Conservation (phyloP, 2,113 vertebrate species). For the Strix uralensis region DNA sequence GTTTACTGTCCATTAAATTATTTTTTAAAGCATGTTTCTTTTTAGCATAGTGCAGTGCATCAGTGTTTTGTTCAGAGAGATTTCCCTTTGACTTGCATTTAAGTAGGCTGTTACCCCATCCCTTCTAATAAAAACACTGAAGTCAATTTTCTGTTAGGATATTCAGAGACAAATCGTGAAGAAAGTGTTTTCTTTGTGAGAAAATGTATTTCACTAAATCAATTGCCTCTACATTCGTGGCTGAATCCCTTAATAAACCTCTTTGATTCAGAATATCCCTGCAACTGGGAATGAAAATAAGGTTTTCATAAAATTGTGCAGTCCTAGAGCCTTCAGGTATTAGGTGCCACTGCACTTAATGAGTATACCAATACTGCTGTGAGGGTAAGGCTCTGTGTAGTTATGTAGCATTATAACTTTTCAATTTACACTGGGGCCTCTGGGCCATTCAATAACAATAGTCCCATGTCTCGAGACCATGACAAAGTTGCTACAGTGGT, state of each 20-base stretch:
- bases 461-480: not conserved
- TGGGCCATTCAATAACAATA: not conserved
- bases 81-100: not conserved
- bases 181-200: not conserved
- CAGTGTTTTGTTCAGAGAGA: not conserved
- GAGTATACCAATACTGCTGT: not conserved
- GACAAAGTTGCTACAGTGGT: not conserved
- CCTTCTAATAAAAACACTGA: not conserved
- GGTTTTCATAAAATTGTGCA: not conserved
- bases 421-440: not conserved
- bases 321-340: not conserved
- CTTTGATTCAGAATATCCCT: not conserved
- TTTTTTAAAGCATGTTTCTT: not conserved
- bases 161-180: not conserved
- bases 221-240: not conserved
- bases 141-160: not conserved
- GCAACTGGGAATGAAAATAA: not conserved
- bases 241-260: not conserved
- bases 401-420: not conserved
- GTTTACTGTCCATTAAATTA: not conserved
- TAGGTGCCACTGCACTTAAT: not conserved
- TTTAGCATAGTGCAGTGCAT: not conserved
- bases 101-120: not conserved
- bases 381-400: not conserved
- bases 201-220: not conserved